A percentile compares a stretch with the other conserved stretches of the same genome.
Conservation (phyloP, 2,797 vertebrate genomes). For the Arctocebus calabarensis region DNA sequence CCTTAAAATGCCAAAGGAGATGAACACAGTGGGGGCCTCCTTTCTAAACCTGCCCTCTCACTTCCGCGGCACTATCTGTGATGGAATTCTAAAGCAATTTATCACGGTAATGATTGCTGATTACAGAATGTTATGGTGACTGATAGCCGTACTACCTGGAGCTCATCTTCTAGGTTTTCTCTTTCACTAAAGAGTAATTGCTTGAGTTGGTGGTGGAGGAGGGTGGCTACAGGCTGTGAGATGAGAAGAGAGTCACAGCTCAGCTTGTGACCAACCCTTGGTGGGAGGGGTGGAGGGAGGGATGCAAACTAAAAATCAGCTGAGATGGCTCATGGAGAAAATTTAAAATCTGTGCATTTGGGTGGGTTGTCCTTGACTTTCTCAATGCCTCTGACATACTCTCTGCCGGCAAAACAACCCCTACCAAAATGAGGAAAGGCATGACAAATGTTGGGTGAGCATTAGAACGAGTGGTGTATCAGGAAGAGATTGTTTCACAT, state of each 20-base stretch:
- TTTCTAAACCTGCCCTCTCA: background rate
- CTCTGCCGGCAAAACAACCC: background rate
- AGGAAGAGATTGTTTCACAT: background rate
- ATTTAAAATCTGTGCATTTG: background rate
- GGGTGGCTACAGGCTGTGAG: background rate
- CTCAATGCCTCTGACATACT: background rate
- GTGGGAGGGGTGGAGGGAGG: background rate
- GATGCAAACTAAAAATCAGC: background rate
- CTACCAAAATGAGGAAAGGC: accelerated
- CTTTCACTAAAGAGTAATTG: conserved; percentile 49
- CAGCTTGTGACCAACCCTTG: background rate
- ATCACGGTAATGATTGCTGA: conserved; percentile 57
- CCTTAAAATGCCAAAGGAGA: conserved; percentile 44
- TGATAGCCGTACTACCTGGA: background rate
- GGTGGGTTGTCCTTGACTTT: background rate
- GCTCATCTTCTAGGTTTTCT: background rate
- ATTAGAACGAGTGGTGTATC: background rate
- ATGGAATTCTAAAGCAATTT: conserved; percentile 44
- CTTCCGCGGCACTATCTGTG: background rate
- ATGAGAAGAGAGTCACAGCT: background rate
- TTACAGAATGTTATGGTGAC: conserved; percentile 2
- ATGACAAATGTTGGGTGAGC: background rate
- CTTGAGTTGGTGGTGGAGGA: background rate
- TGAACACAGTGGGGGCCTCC: accelerated
- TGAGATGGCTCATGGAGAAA: background rate